Percentiles rank a stretch among this genome's conserved stretches.
Evolutionary conservation across 2,888 invertebrate species (phyloP).

Genomic region (Pristionchus maxplancki): DNA sequence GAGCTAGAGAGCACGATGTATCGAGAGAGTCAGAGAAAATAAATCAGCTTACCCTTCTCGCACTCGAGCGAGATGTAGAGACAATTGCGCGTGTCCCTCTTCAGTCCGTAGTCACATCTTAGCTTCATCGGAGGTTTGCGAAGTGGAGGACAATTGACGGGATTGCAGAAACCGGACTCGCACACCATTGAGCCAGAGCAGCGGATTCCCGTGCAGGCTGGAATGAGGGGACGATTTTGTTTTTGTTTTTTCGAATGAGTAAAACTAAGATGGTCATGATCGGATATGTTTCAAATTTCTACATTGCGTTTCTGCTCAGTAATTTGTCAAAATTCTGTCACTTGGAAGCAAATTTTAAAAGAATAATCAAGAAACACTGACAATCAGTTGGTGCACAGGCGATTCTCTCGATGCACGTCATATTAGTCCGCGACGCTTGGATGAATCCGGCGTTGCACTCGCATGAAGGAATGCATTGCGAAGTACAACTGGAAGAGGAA

Average conservation of each 20-base stretch:
- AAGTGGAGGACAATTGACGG: constrained; percentile 50
- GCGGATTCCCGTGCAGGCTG: constrained; percentile 45
- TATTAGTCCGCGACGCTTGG: constrained; percentile 47
- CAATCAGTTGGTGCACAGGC: background rate
- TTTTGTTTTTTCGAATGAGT: too few relatives aligned
- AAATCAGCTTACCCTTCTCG: constrained; percentile 14
- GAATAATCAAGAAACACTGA: constrained; percentile 21
- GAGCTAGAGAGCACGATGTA: too few relatives aligned
- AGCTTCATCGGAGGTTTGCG: constrained; percentile 51
- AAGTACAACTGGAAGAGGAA: constrained; percentile 30
- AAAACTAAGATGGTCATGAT: too few relatives aligned
- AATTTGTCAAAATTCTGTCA: too few relatives aligned
- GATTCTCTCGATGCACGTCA: constrained; percentile 11
- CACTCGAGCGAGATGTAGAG: constrained; percentile 48
- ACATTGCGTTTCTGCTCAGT: too few relatives aligned
- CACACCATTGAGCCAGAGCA: constrained; percentile 49
- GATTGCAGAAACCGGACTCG: constrained; percentile 49
- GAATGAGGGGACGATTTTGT: background rate
- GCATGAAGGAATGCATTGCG: constrained; percentile 51
- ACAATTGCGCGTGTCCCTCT: constrained; percentile 48
- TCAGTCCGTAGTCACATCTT: constrained; percentile 46
- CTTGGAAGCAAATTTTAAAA: too few relatives aligned
- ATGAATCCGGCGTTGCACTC: constrained; percentile 49
- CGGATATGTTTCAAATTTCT: too few relatives aligned
- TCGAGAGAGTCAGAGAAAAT: background rate